Evolutionary conservation across 2,113 vertebrate species (phyloP), one percentile per base, ranked within the genome.

Genomic region (Cyanoramphus novaezelandiae): DNA sequence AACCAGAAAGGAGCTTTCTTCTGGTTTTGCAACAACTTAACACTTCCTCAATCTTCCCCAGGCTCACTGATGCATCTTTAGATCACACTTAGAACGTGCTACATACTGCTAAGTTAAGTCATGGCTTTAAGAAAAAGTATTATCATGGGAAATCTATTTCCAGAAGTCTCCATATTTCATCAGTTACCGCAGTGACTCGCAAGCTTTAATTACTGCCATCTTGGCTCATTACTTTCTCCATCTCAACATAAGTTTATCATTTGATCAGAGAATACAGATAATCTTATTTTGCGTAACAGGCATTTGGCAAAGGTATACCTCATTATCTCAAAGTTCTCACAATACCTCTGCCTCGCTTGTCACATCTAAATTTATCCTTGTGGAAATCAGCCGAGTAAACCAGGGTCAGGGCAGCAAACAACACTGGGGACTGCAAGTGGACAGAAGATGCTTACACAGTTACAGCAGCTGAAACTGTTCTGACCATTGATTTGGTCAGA

Each of bases 91-190:
- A 46, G 49, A 59, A 65, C 4, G 1, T 35, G 68, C 74, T 74
- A 57, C 50, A 62, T 60, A 78, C 79, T 27, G 12, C 69, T 59
- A 69, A 63, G n/a, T 89, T 55, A 83, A 94, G 83, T 44, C 83
- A 82, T 27, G 68, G 68, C 80, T 89, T 81, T 67, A 67, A 80
- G 64, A 72, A 92, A 89, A 92, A 76, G 49, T 64, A 93, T 47
- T 86, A 62, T 75, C 81, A 53, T 46, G 64, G 10, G 33, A 96
- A 96, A 97, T 93, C 55, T 80, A 37, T 52, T 74, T 93, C 72
- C 92, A 86, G 55, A 76, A 93, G 64, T 60, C 85, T 81, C 82
- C 77, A 20, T 69, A 86, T 95, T 94, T 93, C 90, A 90, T 47
- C 86, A 94, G 80, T 52, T 90, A 77, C 68, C 25, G 0, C 82